Evolutionary conservation across 1,140 invertebrate species (phyloP), one percentile per base, ranked within the genome.

Genomic region (Diabrotica virgifera): DNA sequence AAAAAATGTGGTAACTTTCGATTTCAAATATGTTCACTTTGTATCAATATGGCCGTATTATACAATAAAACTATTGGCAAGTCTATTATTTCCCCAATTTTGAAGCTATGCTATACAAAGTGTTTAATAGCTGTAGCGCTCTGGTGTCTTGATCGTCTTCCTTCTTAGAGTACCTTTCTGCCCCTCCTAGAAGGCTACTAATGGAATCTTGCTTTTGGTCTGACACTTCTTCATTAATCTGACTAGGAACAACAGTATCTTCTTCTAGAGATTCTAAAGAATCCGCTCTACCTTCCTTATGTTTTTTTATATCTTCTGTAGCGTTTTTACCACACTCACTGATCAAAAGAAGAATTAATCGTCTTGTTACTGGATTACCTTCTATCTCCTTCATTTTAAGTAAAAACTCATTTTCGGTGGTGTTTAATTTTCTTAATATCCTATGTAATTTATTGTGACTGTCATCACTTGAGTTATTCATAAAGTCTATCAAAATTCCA

Each of bases 321-420:
- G 80, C 75, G 76, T 83, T 58, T 72, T 89, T 86, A 64, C 87
- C 89, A 72, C 89, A 91, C 59, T 90, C 89, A 68, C 86, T 89
- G 9, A 93, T 89, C 62, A 93, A 78, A 10, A 93, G 75, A 8
- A 93, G 76, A 46, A 93, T 87, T 11, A 93, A 77, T 55, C 90
- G 85, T 61, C 88, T 82, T 0, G 92, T 88, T 1, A 89, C 88
- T 52, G 86, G 87, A 74, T 92, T 92, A 62, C 84, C 86, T 70
- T 89, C 87, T 5, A 90, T 90, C 76, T 91, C 86, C 69, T 89
- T 87, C 90, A 93, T 92, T 6, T 91, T 87, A 63, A 86, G 85
- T 51, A 92, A 76, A 56, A 89, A 89, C 70, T 88, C 84, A 0
- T 87, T 85, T 68, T 89, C 89, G 0, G 89, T 86, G 38, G 86